Conservation (phyloP, 2,797 vertebrate species). For the Enteromius fasciolatus region DNA sequence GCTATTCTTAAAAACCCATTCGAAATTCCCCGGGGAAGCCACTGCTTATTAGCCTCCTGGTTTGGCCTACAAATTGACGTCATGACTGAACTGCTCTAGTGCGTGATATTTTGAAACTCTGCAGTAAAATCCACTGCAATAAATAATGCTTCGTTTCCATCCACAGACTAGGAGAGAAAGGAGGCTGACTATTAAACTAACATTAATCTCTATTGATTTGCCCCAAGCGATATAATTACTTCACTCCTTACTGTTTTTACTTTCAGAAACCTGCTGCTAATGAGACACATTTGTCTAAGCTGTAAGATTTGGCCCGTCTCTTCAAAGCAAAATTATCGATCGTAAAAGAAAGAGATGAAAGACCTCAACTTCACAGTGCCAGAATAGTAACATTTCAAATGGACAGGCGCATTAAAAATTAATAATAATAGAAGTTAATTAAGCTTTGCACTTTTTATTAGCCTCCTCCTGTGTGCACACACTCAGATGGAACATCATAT, state of each 20-base stretch:
- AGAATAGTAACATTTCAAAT: constrained; percentile 48
- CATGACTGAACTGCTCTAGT: background rate
- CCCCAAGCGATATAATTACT: constrained; percentile 53
- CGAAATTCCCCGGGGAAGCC: background rate
- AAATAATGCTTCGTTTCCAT: background rate
- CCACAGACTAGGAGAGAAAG: constrained; percentile 7
- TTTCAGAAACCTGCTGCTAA: constrained; percentile 57
- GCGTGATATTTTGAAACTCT: constrained; percentile 19
- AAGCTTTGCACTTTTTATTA: constrained; percentile 50
- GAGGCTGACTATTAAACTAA: constrained; percentile 50
- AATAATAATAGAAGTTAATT: constrained; percentile 48
- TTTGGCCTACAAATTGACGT: constrained; percentile 13
- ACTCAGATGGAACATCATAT: constrained; percentile 11
- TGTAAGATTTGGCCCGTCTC: constrained; percentile 38
- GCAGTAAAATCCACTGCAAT: constrained; percentile 4
- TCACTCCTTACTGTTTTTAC: constrained; percentile 47
- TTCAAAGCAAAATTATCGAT: constrained; percentile 55
- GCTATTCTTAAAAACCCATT: constrained; percentile 19
- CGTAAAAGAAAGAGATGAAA: constrained; percentile 51
- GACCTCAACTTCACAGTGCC: constrained; percentile 18
- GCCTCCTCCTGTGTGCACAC: background rate
- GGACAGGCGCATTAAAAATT: constrained; percentile 52
- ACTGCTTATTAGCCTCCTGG: background rate
- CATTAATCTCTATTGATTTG: constrained; percentile 55
- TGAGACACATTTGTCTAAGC: constrained; percentile 55